Percentiles rank a stretch among this genome's conserved stretches.
Evolutionary conservation across 2,113 vertebrate genomes (phyloP).

Genomic region (Beaufortia kweichowensis): DNA sequence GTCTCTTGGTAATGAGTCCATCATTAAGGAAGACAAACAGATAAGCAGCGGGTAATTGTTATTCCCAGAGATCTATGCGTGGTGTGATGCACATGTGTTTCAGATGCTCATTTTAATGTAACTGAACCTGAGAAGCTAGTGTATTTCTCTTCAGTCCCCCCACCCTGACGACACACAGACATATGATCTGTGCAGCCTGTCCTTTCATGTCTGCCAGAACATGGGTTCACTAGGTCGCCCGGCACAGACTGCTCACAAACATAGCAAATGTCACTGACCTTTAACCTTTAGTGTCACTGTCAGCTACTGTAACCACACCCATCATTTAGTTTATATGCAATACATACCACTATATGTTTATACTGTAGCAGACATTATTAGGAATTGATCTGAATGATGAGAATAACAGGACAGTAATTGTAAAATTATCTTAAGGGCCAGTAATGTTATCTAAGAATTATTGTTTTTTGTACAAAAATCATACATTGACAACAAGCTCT

Average conservation of each 20-base stretch:
- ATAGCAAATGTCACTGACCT: constrained; percentile 40
- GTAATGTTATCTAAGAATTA: too few species aligned
- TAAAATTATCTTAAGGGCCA: too few species aligned
- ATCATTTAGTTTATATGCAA: neutral
- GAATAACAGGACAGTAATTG: neutral
- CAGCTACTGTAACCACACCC: neutral
- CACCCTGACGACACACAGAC: constrained; percentile 54
- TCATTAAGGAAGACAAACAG: constrained; percentile 37
- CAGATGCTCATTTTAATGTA: constrained; percentile 60
- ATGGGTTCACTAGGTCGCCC: constrained; percentile 58
- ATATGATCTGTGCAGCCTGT: constrained; percentile 68
- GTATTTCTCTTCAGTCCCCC: constrained; percentile 44
- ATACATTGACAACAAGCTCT: too few species aligned
- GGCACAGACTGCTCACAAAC: constrained; percentile 34
- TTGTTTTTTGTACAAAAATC: too few species aligned
- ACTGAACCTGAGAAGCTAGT: constrained; percentile 51
- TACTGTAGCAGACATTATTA: neutral
- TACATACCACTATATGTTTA: neutral
- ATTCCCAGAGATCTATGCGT: constrained; percentile 5
- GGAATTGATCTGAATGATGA: neutral
- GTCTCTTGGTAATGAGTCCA: constrained; percentile 64
- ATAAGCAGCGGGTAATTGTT: constrained; percentile 10
- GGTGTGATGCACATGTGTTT: constrained; percentile 5
- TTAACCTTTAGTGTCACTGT: constrained; percentile 8
- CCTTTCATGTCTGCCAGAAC: constrained; percentile 71